Conservation (phyloP, 2,797 vertebrate species). For the Podargus strigoides region DNA sequence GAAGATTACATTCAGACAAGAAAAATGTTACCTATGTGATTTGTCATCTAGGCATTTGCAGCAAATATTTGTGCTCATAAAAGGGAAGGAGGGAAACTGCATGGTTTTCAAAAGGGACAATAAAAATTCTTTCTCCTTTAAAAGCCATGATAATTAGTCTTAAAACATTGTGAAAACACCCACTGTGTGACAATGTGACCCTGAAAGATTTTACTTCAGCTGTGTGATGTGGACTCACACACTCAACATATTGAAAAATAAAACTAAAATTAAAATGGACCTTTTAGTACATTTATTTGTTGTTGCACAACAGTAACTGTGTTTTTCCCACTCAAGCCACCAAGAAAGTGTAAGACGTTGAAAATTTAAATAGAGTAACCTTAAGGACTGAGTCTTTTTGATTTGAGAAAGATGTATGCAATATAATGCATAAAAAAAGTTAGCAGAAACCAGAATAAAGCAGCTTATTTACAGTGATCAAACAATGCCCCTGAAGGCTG, state of each 20-base stretch:
- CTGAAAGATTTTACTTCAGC: neutral
- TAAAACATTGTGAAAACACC: neutral
- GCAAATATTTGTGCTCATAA: conserved; percentile 44
- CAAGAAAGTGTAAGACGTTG: conserved; percentile 33
- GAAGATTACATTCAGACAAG: conserved; percentile 35
- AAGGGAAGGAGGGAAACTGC: neutral
- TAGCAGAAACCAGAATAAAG: conserved; percentile 62
- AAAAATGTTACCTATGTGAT: conserved; percentile 29
- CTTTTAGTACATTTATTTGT: neutral
- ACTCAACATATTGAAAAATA: neutral
- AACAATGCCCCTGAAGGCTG: conserved; percentile 61
- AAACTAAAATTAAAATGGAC: neutral
- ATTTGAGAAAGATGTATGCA: conserved; percentile 50
- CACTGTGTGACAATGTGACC: neutral
- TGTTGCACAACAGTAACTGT: neutral
- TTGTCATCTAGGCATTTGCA: conserved; percentile 23
- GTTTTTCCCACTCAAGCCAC: neutral
- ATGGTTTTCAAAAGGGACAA: neutral
- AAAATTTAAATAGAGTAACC: conserved; percentile 53
- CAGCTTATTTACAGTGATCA: conserved; percentile 70
- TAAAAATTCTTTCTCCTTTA: neutral
- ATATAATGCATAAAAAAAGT: conserved; percentile 24
- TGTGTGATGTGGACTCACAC: neutral
- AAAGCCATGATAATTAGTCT: neutral
- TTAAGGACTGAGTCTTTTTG: conserved; percentile 57